These are phyloP conservation scores for Celastrina argiolus DNA, from an alignment of 2,888 invertebrate species.

Conservation along the genomic window DNA sequence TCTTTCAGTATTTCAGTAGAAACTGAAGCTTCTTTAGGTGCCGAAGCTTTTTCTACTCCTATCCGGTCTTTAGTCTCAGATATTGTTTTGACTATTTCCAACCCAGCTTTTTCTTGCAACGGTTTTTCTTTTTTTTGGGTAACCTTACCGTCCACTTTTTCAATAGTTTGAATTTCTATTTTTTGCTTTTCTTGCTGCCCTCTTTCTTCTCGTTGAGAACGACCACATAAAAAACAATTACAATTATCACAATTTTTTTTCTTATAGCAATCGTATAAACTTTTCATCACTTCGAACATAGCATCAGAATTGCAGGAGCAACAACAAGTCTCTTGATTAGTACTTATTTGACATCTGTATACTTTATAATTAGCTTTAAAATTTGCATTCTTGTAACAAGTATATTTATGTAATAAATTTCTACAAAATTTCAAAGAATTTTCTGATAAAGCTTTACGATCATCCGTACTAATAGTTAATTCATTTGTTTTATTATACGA, in stretches of 20 bases:
- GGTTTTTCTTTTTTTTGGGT: constrained; percentile 31
- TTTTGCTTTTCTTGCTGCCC: constrained; percentile 37
- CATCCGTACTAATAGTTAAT: not conserved
- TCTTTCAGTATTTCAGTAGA: constrained; percentile 25
- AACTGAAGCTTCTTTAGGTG: constrained; percentile 29
- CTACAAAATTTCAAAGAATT: not conserved
- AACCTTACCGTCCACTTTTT: constrained; percentile 21
- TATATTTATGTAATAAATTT: not conserved
- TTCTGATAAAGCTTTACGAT: not conserved
- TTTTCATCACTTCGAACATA: constrained; percentile 66
- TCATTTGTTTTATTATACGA: not conserved
- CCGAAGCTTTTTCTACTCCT: constrained; percentile 37
- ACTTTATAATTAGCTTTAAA: constrained; percentile 31
- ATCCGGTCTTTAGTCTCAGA: not conserved
- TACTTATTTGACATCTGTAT: constrained; percentile 48
- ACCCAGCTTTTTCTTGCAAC: not conserved
- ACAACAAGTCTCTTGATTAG: constrained; percentile 48
- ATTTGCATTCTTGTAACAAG: not conserved
- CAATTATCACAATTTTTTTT: constrained; percentile 59
- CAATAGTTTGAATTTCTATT: constrained; percentile 29
- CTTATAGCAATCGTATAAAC: constrained; percentile 61
- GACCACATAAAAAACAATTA: constrained; percentile 56
- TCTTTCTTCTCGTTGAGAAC: constrained; percentile 42
- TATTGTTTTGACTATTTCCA: not conserved
- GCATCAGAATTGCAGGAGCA: constrained; percentile 62